phyloP scores from a whole-genome alignment of 2,888 invertebrate genomes.

The Amphipoea lucens region DNA sequence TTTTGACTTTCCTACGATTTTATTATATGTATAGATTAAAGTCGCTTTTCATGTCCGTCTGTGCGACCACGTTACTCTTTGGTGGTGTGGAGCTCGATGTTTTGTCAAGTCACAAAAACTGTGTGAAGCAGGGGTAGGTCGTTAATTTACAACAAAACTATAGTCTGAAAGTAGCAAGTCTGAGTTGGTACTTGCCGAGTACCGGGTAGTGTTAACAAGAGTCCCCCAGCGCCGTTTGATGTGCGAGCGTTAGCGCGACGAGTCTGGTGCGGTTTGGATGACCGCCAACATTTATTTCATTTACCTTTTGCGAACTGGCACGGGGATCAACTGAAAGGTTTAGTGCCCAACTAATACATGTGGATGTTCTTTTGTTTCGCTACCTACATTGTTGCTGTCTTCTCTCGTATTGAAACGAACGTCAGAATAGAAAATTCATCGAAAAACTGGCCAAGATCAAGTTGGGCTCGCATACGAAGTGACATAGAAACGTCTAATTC shows the following conservation, averaged over 20 bases:
- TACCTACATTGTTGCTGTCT: background rate
- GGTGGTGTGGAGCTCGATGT: background rate
- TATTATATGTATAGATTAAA: no score
- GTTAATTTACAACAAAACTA: background rate
- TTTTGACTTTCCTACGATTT: no score
- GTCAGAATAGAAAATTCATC: background rate
- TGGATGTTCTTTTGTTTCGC: constrained; percentile 20
- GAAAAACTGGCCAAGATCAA: background rate
- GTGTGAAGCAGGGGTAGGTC: background rate
- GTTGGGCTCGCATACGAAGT: background rate
- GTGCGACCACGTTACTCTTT: background rate
- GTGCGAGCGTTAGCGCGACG: constrained; percentile 9
- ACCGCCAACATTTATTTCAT: constrained; percentile 51
- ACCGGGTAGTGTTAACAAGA: constrained; percentile 15
- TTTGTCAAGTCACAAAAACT: background rate
- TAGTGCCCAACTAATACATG: background rate
- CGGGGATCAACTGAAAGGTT: constrained; percentile 9
- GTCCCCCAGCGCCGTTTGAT: constrained; percentile 34
- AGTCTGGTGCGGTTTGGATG: constrained; percentile 44
- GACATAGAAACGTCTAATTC: no score
- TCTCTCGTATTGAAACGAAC: background rate
- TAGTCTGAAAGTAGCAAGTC: constrained; percentile 6
- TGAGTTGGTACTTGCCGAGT: background rate
- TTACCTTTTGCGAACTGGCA: constrained; percentile 28
- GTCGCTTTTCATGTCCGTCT: background rate